phyloP scores from a whole-genome alignment of 2,888 invertebrate genomes.

The Euspilapteryx auroguttella region DNA sequence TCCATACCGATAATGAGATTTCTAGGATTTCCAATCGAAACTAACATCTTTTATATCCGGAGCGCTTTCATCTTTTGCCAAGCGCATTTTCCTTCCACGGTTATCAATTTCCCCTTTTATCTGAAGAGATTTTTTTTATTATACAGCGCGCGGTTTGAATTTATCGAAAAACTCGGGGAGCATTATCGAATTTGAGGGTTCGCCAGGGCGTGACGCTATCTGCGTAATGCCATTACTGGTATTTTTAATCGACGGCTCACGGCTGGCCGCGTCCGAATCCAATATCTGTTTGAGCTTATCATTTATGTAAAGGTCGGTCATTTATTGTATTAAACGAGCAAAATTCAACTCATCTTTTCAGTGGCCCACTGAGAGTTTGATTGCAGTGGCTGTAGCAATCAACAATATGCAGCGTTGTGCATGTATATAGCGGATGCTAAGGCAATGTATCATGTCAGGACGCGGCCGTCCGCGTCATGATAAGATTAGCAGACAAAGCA shows the following conservation, averaged over 20 bases:
- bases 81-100: conserved; percentile 2
- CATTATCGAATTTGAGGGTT: conserved; percentile 24
- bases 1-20: conserved; percentile 3
- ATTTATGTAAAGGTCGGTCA: conserved; percentile 1
- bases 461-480: conserved; percentile 35
- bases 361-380: no score
- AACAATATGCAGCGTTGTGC: background rate
- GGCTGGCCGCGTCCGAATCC: conserved; percentile 27
- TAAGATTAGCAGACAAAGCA: conserved; percentile 61
- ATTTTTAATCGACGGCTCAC: conserved; percentile 38
- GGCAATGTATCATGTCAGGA: conserved; percentile 53
- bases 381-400: no score
- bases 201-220: conserved; percentile 14
- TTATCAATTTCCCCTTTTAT: no score
- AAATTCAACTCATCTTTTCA: no score
- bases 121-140: no score
- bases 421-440: conserved; percentile 2
- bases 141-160: no score
- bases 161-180: no score
- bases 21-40: conserved; percentile 4
- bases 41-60: conserved; percentile 1
- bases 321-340: conserved; percentile 4
- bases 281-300: conserved; percentile 9
- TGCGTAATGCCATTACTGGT: conserved; percentile 37
- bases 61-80: no score